Base-by-base conservation (phyloP, 2,888 invertebrate genomes). In the Lepidochitona cinerea region DNA sequence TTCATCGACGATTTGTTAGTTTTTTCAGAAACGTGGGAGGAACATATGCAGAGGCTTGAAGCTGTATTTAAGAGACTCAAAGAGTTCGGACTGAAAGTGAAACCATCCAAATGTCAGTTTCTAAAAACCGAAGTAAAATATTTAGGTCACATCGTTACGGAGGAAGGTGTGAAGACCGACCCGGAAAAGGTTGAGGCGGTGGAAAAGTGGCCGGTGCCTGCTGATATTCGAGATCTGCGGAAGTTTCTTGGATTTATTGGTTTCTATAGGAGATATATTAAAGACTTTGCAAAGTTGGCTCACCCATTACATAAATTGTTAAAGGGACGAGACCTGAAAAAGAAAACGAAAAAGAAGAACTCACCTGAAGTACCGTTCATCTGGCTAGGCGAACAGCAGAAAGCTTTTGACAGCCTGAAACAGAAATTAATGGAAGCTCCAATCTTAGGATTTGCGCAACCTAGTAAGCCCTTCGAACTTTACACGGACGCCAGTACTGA, bases 201-300 rank as follows among this genome's bases (percentile, higher is more conserved):
- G 23, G 29, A 26, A n/a, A 71, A 69, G 9, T 76, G 78, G 74
- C 72, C 67, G 53, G 67, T 49, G 32, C 76, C 76, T 35, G 32
- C 52, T 26, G 49, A 33, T 23, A 70, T 59, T 12, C 71, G 75
- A 67, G 64, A 73, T 41, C 26, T 78, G 33, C 29, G 73, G 1
- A 71, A 70, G 36, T 76, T 76, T 70, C 65, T 79, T 14, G 76
- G 75, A 18, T 64, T 73, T 35, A 68, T 72, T n/a, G 53, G 70
- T 18, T 79, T 77, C 69, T 73, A 77, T 33, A 37, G 79, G 12
- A 64, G 76, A 4, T 79, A 70, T 66, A 67, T 79, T 5, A 18
- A 73, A 70, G 54, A 49, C 23, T 76, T 79, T 49, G 54, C 71
- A 14, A 6, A 49, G 18, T 64, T 73, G n/a, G 75, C 68, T 7